Base-by-base conservation (phyloP, 1,140 invertebrate genomes). In the Nomia melanderi region DNA sequence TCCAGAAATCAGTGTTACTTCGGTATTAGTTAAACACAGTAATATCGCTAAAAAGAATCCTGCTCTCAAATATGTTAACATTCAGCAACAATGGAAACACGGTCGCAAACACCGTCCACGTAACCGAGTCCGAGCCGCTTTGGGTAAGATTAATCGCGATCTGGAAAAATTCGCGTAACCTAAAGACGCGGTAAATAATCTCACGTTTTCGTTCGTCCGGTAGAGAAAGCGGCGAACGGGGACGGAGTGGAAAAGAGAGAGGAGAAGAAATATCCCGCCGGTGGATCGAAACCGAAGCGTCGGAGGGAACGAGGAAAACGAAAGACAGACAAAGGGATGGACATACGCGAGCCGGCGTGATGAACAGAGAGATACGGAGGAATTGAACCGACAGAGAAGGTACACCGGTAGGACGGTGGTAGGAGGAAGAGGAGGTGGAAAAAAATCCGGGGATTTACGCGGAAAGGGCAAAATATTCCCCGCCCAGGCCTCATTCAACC, bases 401-500 rank as follows among this genome's bases (percentile, higher is more conserved):
- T 47, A n/a, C 25, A 69, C 79, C 41, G 54, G 41, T 50, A 20
- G 41, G 80, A 59, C 57, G 72, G 63, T 65, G 74, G 79, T 73
- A 59, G 72, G 60, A 73, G 70, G 75, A n/a, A n/a, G n/a, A 79
- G 53, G 56, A 76, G 77, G 77, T 69, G 75, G 81, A 79, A 85
- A 88, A 87, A 88, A 87, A 85, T 82, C 82, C 80, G 82, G 78
- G 84, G 88, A 88, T 86, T 88, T 88, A 89, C 85, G 83, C 84
- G 88, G 84, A 90, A 90, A 87, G 88, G 89, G 85, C 89, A 88
- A 89, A 89, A 89, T 89, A 88, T 91, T 90, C 88, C 89, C 91
- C 91, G 91, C 91, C 91, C 91, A 90, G 88, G 85, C 82, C 85
- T 91, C 90, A 91, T 92, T 92, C 90, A 91, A 90, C 86, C 87